Percentiles rank a stretch among this genome's conserved stretches.
Evolutionary conservation across 2,113 vertebrate genomes (phyloP).

Genomic region (Brachyhypopomus gauderio): DNA sequence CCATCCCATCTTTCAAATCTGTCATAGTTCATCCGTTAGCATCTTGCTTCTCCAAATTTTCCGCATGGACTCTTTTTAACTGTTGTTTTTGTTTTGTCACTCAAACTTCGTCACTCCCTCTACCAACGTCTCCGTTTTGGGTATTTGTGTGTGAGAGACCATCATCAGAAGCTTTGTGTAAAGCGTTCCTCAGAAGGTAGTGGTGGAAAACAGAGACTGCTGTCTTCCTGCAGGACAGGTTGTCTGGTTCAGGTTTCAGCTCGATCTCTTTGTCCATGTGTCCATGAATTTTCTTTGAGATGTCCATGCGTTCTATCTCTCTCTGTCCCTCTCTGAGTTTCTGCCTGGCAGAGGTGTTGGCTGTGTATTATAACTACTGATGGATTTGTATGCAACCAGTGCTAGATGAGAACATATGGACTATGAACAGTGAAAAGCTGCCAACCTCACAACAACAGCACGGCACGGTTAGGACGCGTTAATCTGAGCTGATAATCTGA

Average conservation of each 20-base stretch:
- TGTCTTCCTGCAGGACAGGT: background rate
- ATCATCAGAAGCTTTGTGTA: slow-evolving; percentile 15
- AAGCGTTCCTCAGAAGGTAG: background rate
- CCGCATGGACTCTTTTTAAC: background rate
- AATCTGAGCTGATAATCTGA: background rate
- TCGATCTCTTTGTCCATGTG: too few relatives aligned
- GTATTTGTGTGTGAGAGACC: too few relatives aligned
- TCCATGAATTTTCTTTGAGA: background rate
- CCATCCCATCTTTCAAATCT: slow-evolving; percentile 51
- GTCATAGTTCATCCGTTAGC: slow-evolving; percentile 47
- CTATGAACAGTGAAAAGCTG: background rate
- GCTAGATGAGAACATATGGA: background rate
- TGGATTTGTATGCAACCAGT: background rate
- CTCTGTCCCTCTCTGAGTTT: background rate
- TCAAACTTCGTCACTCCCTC: slow-evolving; percentile 18
- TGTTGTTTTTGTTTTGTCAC: slow-evolving; percentile 4
- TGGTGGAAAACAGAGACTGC: background rate
- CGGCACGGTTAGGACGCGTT: background rate
- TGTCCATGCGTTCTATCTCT: background rate
- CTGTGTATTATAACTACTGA: background rate
- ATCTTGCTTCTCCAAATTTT: slow-evolving; percentile 31
- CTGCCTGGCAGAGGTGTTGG: background rate
- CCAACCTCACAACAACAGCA: too few relatives aligned
- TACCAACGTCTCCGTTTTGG: background rate
- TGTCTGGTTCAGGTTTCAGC: background rate